A percentile compares a stretch with the other conserved stretches of the same genome.
Conservation (phyloP, 2,113 vertebrate species). For the Hemibates koningsi region DNA sequence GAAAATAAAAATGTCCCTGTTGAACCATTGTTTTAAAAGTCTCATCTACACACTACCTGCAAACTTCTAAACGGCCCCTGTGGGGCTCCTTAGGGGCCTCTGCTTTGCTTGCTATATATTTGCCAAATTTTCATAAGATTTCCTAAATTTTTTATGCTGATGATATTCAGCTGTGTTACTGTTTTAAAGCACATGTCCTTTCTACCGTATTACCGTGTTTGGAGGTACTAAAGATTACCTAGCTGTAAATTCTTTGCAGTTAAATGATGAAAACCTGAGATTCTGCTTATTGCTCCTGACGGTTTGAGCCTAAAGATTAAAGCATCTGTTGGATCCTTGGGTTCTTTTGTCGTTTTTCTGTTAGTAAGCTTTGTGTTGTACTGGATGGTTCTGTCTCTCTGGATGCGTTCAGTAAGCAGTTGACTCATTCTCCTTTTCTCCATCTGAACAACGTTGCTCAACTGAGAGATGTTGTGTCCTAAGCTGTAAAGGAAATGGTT, state of each 20-base stretch:
- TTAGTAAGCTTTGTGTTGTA: not conserved
- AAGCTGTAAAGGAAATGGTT: not conserved
- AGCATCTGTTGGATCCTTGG: not conserved
- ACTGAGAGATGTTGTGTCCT: not conserved
- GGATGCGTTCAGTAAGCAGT: not conserved
- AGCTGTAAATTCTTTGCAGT: not conserved
- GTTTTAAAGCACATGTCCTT: not conserved
- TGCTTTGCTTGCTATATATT: not conserved
- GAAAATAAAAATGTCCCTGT: not conserved
- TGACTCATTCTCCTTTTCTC: not conserved
- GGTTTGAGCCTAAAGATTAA: not conserved
- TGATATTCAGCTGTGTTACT: not conserved
- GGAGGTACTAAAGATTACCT: not conserved
- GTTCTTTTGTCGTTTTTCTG: not conserved
- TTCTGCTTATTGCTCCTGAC: not conserved
- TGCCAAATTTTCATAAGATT: not conserved
- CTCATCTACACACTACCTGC: not conserved
- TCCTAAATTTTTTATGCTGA: not conserved
- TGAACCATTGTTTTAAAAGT: not conserved
- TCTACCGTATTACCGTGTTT: accelerated
- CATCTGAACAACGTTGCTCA: not conserved
- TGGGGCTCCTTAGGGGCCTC: not conserved
- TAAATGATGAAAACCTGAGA: not conserved
- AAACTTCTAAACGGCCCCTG: not conserved
- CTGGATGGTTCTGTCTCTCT: not conserved